These are phyloP conservation scores for Rhea pennata DNA, from an alignment of 2,113 vertebrate genomes.

Conservation along the genomic window DNA sequence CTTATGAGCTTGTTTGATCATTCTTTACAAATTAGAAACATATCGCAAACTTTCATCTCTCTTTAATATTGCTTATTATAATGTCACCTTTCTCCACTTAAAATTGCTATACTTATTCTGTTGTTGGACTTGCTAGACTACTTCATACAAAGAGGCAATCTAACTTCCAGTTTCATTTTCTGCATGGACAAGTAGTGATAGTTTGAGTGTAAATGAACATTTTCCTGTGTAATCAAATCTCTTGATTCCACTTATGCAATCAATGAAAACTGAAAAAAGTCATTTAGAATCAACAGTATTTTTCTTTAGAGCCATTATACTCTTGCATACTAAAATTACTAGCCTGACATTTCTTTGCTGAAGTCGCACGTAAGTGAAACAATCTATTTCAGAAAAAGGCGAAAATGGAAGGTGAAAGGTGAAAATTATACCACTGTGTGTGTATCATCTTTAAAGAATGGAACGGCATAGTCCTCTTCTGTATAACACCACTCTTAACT, in stretches of 20 bases:
- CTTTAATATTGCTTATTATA: neutral
- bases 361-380: neutral
- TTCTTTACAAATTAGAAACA: neutral
- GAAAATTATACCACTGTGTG: accelerated
- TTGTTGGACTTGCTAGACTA: neutral
- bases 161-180: conserved; percentile 3
- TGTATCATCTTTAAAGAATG: neutral
- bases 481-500: neutral
- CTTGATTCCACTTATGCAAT: conserved; percentile 2
- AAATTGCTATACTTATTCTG: neutral
- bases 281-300: neutral
- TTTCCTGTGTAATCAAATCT: conserved; percentile 31
- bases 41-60: neutral
- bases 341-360: neutral
- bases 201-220: conserved; percentile 16
- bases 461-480: neutral
- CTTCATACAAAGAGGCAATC: neutral
- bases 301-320: neutral
- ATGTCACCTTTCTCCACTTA: neutral
- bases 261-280: neutral
- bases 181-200: neutral
- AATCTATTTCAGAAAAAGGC: neutral
- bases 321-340: neutral
- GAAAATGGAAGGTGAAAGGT: neutral
- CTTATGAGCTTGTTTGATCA: neutral